phyloP scores from a whole-genome alignment of 2,888 invertebrate genomes.

The Rhagophthalmus giganteus region DNA sequence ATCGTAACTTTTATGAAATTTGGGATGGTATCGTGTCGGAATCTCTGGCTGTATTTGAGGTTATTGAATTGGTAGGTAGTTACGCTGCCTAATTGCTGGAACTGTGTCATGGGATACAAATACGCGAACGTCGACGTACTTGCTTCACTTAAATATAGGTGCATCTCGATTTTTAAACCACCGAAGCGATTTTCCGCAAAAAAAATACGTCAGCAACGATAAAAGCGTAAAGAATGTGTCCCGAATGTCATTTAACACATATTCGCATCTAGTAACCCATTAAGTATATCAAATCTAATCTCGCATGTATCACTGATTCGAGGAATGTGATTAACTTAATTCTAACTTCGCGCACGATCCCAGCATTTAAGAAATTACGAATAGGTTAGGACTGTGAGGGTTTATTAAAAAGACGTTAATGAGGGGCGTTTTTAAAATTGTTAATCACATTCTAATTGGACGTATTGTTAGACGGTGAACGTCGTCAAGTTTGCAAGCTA shows the following conservation, averaged over 20 bases:
- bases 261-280: slow-evolving; percentile 39
- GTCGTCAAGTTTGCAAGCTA: slow-evolving; percentile 12
- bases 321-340: slow-evolving; percentile 48
- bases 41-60: no score
- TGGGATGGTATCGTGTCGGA: no score
- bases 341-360: slow-evolving; percentile 38
- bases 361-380: slow-evolving; percentile 33
- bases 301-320: slow-evolving; percentile 43
- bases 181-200: no score
- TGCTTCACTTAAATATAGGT: no score
- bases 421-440: slow-evolving; percentile 46
- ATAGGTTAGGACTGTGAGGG: slow-evolving; percentile 46
- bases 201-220: no score
- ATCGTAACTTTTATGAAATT: no score
- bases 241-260: slow-evolving; percentile 44
- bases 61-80: no score
- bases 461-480: slow-evolving; percentile 42
- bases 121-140: no score
- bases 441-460: slow-evolving; percentile 51
- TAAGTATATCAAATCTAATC: slow-evolving; percentile 34
- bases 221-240: slow-evolving; percentile 40
- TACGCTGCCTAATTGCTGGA: no score
- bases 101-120: no score
- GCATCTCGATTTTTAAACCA: no score
- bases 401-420: slow-evolving; percentile 38